A percentile compares a stretch with the other conserved stretches of the same genome.
Conservation (phyloP, 2,113 vertebrate genomes). For the Syngnathoides biaculeatus region DNA sequence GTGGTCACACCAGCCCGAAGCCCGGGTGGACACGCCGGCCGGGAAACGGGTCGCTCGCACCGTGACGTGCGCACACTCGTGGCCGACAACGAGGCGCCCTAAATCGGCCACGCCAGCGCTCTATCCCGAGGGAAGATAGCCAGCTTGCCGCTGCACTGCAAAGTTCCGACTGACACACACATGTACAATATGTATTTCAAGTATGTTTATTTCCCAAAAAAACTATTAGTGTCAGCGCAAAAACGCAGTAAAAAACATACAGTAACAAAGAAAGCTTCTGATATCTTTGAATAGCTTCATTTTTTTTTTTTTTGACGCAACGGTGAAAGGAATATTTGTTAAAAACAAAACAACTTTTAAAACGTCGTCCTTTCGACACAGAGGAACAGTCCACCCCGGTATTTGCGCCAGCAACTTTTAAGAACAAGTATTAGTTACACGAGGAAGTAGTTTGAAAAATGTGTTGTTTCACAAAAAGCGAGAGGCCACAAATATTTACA, state of each 20-base stretch:
- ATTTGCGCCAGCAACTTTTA: constrained; percentile 47
- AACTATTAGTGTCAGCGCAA: constrained; percentile 61
- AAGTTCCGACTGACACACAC: no score
- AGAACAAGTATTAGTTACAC: constrained; percentile 47
- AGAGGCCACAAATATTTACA: constrained; percentile 72
- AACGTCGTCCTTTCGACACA: constrained; percentile 29
- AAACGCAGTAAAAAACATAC: constrained; percentile 57
- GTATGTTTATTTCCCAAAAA: constrained; percentile 69
- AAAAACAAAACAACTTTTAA: constrained; percentile 39
- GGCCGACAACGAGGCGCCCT: neutral
- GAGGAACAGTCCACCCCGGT: constrained; percentile 51
- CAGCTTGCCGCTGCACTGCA: neutral
- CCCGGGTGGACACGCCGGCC: no score
- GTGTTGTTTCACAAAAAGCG: constrained; percentile 47
- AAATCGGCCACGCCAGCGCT: neutral
- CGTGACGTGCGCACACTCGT: neutral
- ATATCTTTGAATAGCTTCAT: constrained; percentile 41
- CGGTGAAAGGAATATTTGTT: constrained; percentile 27
- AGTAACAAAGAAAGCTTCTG: constrained; percentile 44
- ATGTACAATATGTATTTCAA: constrained; percentile 44
- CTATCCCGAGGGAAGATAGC: neutral
- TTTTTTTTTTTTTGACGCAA: constrained; percentile 37
- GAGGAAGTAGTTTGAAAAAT: constrained; percentile 65
- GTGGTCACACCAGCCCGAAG: no score
- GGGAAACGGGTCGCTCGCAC: no score